Evolutionary conservation across 1,140 invertebrate genomes (phyloP).

Genomic region (Papilio helenus): DNA sequence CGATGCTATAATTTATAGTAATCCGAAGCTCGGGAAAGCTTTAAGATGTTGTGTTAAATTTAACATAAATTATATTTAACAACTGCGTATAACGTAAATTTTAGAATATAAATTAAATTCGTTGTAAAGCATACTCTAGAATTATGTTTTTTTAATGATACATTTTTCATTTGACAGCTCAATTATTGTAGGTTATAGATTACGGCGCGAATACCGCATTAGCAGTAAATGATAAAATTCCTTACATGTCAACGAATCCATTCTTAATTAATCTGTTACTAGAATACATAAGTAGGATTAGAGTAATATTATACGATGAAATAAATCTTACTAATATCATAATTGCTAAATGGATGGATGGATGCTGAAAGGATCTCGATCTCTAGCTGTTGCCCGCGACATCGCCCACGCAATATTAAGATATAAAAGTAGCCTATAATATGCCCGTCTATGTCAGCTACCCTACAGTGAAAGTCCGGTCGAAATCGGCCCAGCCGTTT

Average conservation of each 20-base stretch:
- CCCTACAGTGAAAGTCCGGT: no score
- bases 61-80: conserved; percentile 11
- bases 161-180: background rate
- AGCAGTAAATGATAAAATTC: no score
- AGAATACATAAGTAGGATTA: background rate
- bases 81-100: background rate
- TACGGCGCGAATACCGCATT: background rate
- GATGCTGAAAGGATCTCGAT: no score
- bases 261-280: background rate
- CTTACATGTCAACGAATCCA: background rate
- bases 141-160: background rate
- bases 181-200: background rate
- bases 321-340: no score
- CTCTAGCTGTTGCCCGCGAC: no score
- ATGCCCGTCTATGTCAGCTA: no score
- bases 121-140: no score
- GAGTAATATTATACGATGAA: no score
- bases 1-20: conserved; percentile 35
- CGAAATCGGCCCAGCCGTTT: no score
- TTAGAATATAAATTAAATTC: background rate
- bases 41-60: conserved; percentile 14
- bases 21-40: conserved; percentile 21
- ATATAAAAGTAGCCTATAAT: no score
- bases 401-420: no score
- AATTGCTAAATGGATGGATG: no score